phyloP scores from a whole-genome alignment of 2,113 vertebrate genomes.

The Amazona guildingii region DNA sequence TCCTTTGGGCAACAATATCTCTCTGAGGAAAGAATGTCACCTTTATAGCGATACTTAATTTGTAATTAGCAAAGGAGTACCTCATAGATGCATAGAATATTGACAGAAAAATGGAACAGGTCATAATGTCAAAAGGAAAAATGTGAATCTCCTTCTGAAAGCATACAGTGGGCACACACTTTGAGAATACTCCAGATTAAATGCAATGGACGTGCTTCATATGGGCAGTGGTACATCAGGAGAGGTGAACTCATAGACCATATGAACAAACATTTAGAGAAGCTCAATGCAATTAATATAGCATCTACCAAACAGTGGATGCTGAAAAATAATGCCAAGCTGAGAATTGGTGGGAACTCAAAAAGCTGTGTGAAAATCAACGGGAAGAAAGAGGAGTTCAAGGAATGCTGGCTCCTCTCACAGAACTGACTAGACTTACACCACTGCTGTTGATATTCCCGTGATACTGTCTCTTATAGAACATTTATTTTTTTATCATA shows the following conservation, averaged over 20 bases:
- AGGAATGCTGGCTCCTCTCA: background rate
- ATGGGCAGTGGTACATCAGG: background rate
- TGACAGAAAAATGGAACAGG: background rate
- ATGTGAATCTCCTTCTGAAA: background rate
- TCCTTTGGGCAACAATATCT: background rate
- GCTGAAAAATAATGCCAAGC: background rate
- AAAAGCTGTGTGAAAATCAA: background rate
- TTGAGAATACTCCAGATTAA: background rate
- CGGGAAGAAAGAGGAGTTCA: background rate
- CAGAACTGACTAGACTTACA: conserved; percentile 24
- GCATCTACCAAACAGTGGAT: background rate
- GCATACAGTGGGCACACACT: background rate
- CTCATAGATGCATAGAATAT: background rate
- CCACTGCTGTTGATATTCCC: conserved; percentile 50
- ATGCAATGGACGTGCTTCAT: background rate
- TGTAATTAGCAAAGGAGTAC: background rate
- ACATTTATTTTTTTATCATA: conserved; percentile 69
- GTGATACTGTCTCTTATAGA: conserved; percentile 48
- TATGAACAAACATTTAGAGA: background rate
- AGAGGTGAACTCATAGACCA: background rate
- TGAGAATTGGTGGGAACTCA: background rate
- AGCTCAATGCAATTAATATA: background rate
- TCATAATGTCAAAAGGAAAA: background rate
- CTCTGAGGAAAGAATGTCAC: background rate
- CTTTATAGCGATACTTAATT: background rate